These are phyloP conservation scores for Ruditapes philippinarum DNA, from an alignment of 1,140 invertebrate species.

Conservation along the genomic window DNA sequence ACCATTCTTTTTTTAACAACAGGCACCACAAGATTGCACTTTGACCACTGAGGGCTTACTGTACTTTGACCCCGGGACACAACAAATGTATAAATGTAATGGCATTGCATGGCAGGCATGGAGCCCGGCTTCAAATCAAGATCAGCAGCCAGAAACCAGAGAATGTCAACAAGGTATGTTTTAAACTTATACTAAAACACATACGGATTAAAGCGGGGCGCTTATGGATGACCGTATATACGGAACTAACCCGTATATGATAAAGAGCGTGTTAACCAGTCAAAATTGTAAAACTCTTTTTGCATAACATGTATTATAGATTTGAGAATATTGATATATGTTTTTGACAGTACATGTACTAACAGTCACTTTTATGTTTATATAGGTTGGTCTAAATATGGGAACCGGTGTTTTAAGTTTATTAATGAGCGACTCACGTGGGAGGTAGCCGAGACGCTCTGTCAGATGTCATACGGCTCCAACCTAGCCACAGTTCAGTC, in stretches of 20 bases:
- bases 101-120: slow-evolving; percentile 80
- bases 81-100: slow-evolving; percentile 82
- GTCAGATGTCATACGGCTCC: slow-evolving; percentile 74
- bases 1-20: not conserved
- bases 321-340: too few relatives aligned
- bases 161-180: slow-evolving; percentile 77
- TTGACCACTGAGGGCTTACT: slow-evolving; percentile 81
- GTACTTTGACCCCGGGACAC: slow-evolving; percentile 78
- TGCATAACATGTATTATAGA: too few relatives aligned
- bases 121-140: slow-evolving; percentile 75
- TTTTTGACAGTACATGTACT: too few relatives aligned
- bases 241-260: too few relatives aligned
- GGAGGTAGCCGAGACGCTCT: slow-evolving; percentile 81
- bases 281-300: too few relatives aligned
- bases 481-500: slow-evolving; percentile 80
- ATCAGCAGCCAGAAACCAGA: slow-evolving; percentile 70
- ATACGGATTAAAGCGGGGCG: too few relatives aligned
- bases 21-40: slow-evolving; percentile 83
- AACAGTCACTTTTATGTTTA: too few relatives aligned
- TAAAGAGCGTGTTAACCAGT: too few relatives aligned
- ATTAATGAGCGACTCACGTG: slow-evolving; percentile 80
- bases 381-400: slow-evolving; percentile 81
- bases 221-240: too few relatives aligned
- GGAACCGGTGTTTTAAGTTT: slow-evolving; percentile 81
- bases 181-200: too few relatives aligned